phyloP scores from a whole-genome alignment of 2,797 vertebrate genomes.

The Crax fasciolata region DNA sequence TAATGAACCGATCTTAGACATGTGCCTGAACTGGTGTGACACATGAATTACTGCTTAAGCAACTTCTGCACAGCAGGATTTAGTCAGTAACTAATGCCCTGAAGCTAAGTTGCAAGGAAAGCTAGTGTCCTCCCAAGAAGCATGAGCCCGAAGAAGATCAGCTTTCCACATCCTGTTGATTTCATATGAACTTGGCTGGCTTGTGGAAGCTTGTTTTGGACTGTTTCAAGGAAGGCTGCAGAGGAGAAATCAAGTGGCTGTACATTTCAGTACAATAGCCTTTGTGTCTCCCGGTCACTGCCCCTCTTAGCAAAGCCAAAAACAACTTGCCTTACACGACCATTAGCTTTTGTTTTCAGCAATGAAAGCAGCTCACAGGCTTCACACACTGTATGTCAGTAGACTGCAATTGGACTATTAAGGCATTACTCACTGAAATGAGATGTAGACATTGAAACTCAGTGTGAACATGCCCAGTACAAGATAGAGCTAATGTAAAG shows the following conservation, averaged over 20 bases:
- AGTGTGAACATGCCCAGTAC: not conserved
- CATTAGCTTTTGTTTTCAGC: constrained; percentile 35
- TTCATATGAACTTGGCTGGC: constrained; percentile 53
- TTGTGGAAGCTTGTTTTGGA: constrained; percentile 75
- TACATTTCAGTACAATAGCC: constrained; percentile 35
- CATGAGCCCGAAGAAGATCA: constrained; percentile 51
- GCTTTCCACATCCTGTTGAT: constrained; percentile 76
- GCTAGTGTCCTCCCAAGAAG: constrained; percentile 41
- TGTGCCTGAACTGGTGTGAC: constrained; percentile 38
- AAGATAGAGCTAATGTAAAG: not conserved
- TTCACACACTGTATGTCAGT: accelerated
- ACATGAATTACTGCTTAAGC: constrained; percentile 51
- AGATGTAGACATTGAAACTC: not conserved
- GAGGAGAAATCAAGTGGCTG: not conserved
- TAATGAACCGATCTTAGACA: constrained; percentile 34
- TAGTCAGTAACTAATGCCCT: constrained; percentile 36
- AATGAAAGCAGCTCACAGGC: not conserved
- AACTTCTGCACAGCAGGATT: constrained; percentile 56
- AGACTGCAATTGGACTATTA: not conserved
- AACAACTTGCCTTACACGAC: constrained; percentile 27
- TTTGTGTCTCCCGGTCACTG: constrained; percentile 22
- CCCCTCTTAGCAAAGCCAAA: constrained; percentile 45
- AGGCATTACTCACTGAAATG: not conserved
- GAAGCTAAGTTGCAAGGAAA: constrained; percentile 41
- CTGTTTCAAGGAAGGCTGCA: not conserved